Evolutionary conservation across 64 coral and sea anemone species (phyloP), one percentile per base, ranked within the genome.

Genomic region (Dendronephthya gigantea): DNA sequence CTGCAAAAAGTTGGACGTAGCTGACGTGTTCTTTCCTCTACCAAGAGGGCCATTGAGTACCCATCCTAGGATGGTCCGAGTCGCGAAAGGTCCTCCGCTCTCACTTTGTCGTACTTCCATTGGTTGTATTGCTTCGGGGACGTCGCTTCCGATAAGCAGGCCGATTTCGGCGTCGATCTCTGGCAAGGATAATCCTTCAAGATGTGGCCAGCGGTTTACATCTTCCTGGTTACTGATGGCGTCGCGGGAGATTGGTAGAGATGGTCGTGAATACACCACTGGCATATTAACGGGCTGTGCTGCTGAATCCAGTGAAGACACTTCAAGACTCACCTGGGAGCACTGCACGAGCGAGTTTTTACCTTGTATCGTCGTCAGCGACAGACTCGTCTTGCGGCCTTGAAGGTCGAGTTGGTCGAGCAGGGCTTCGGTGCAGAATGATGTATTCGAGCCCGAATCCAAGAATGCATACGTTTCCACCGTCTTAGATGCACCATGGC

Each of bases 391-490:
- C 8, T 79, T 79, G 2, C 9, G 11, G 11, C 72, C 72, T 33
- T 79, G 9, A 4, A 36, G 15, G 2, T 33, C 37, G 72, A 79
- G 72, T 39, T 33, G 5, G 9, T 79, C 22, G 9, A 79, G 7
- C 7, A 79, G 32, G 11, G 9, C 9, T 79, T 79, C 72, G 37
- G 72, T 79, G 72, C 72, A 79, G 72, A 79, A 79, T 7, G 72
- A 14, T 0, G 72, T 79, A 7, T 79, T 79, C 1, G 72, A 79
- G 22, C 72, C 72, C 15, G 9, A 14, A 33, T 79, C 72, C 32
- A 79, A 35, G 29, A 79, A 79, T 19, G 72, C 72, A 35, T 79
- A 79, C 6, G 72, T 79, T 79, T 79, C 72, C 27, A 79, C 72
- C 72, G 36, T 79, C 72, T 79, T 79, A 29, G 9, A 6, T 22